phyloP scores from a whole-genome alignment of 1,140 invertebrate species.

The Meteorus sp. region DNA sequence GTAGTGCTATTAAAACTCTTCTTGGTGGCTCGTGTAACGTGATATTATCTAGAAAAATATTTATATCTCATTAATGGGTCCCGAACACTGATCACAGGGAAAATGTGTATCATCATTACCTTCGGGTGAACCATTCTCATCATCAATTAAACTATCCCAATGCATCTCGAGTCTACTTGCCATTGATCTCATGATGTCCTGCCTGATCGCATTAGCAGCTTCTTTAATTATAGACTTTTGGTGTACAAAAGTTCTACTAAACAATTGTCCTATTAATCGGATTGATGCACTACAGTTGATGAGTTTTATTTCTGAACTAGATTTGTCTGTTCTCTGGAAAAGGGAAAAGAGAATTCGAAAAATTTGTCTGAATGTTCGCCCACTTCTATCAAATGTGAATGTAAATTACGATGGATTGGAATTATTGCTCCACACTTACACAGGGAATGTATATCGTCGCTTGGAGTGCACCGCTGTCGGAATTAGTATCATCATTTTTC shows the following conservation, averaged over 20 bases:
- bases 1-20: slow-evolving; percentile 71
- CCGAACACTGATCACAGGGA: too few relatives aligned
- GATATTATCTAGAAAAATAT: slow-evolving; percentile 61
- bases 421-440: slow-evolving; percentile 66
- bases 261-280: slow-evolving; percentile 66
- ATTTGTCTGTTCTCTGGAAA: slow-evolving; percentile 27
- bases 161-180: slow-evolving; percentile 79
- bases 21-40: slow-evolving; percentile 79
- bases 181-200: slow-evolving; percentile 78
- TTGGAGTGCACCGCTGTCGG: slow-evolving; percentile 51
- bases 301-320: slow-evolving; percentile 38
- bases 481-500: slow-evolving; percentile 44
- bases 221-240: slow-evolving; percentile 70
- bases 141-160: slow-evolving; percentile 81
- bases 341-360: not conserved
- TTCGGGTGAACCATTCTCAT: slow-evolving; percentile 70
- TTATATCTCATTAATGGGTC: slow-evolving; percentile 14
- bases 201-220: slow-evolving; percentile 68
- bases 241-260: slow-evolving; percentile 72
- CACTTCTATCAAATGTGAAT: too few relatives aligned
- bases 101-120: slow-evolving; percentile 50
- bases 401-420: too few relatives aligned
- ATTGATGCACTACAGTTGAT: slow-evolving; percentile 56
- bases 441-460: slow-evolving; percentile 66
- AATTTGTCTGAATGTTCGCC: too few relatives aligned